Base-by-base conservation (phyloP, 2,113 vertebrate genomes). In the Brachyhypopomus gauderio region DNA sequence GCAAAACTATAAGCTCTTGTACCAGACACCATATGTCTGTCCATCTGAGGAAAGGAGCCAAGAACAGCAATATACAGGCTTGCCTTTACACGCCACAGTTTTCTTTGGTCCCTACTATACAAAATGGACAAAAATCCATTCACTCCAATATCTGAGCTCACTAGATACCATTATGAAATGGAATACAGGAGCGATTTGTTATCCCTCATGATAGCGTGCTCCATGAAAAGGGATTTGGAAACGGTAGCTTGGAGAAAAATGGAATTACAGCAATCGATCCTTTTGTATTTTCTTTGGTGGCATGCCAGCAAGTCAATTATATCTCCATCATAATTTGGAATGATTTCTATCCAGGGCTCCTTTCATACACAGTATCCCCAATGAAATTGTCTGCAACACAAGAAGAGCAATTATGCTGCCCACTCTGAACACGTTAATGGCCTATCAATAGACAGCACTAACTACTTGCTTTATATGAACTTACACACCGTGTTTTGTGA, bases 251-350 rank as follows among this genome's bases (percentile, higher is more conserved):
- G 77, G 66, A 67, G 75, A 64, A 38, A 78, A 83, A 83, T 75
- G 55, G 48, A 58, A 74, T 83, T 78, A 77, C 45, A 48, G 17
- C 69, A 60, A 81, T 81, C 78, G 63, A 83, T 86, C 55, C 67
- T 34, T 55, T 30, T 41, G 36, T 52, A 41, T 80, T 64, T 48
- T 80, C 63, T 72, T 75, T 81, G 62, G 62, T 63, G 36, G n/a
- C 12, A 20, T 66, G 66, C 79, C 74, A 81, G 75, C 22, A 48
- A 27, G 59, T 71, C 60, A 83, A 74, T 78, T 74, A 78, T 52
- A 59, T 12, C 71, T 74, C 76, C 71, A 81, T 77, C 60, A 84
- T 77, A 56, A 81, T 77, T 74, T 34, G 27, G 58, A 45, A 30
- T 76, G 30, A 27, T 62, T 83, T 41, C 59, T 38, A 27, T 64